Evolutionary conservation across 2,888 invertebrate species (phyloP).

Genomic region (Tetrapedia diversipes): DNA sequence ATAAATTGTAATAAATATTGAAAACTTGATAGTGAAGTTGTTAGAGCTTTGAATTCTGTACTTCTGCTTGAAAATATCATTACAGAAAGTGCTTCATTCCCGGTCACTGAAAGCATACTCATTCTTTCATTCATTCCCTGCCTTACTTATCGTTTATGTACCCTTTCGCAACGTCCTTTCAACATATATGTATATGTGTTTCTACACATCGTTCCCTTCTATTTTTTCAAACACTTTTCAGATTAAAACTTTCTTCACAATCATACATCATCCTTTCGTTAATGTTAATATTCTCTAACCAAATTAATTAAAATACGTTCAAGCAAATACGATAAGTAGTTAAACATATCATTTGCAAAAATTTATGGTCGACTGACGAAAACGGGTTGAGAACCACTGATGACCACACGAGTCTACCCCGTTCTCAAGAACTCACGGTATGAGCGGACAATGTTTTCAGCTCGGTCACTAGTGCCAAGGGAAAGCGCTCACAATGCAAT

Average conservation of each 20-base stretch:
- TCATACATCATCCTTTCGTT: not conserved
- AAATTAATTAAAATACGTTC: not conserved
- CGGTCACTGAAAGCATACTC: conserved; percentile 21
- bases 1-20: not conserved
- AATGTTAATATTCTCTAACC: not conserved
- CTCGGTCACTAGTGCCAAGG: conserved; percentile 74
- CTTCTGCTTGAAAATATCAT: conserved; percentile 7
- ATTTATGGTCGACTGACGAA: not conserved
- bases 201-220: conserved; percentile 13
- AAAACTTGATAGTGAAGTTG: not conserved
- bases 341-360: not conserved
- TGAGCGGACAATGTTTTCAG: conserved; percentile 67
- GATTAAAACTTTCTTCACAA: not conserved
- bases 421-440: conserved; percentile 50
- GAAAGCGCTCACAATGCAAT: conserved; percentile 74
- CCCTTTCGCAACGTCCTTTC: conserved; percentile 16
- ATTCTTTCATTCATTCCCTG: conserved; percentile 33
- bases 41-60: not conserved
- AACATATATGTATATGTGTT: conserved; percentile 14
- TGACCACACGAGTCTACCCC: conserved; percentile 36
- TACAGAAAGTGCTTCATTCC: conserved; percentile 8
- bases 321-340: not conserved
- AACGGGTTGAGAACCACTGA: conserved; percentile 31
- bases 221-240: not conserved
- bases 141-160: conserved; percentile 20